phyloP scores from a whole-genome alignment of 2,888 invertebrate genomes.

The Ennomos erosarius region DNA sequence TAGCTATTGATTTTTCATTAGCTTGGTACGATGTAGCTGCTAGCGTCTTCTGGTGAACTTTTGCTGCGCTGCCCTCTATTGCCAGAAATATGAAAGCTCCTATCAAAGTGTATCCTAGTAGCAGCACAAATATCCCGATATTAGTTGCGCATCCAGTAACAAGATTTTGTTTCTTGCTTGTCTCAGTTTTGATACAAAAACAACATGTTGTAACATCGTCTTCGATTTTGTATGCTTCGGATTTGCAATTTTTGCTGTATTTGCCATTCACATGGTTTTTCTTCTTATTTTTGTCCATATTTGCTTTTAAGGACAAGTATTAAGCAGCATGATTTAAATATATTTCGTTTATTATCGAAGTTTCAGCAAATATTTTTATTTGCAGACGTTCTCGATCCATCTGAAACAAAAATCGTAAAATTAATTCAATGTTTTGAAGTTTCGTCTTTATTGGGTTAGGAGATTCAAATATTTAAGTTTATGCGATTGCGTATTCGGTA shows the following conservation, averaged over 20 bases:
- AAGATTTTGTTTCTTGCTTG: slow-evolving; percentile 77
- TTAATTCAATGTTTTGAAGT: slow-evolving; percentile 32
- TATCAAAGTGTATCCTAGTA: slow-evolving; percentile 90
- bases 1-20: slow-evolving; percentile 65
- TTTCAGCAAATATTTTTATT: slow-evolving; percentile 26
- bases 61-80: slow-evolving; percentile 89
- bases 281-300: slow-evolving; percentile 80
- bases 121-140: slow-evolving; percentile 91
- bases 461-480: slow-evolving; percentile 25
- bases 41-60: slow-evolving; percentile 80
- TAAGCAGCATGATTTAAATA: slow-evolving; percentile 35
- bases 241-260: slow-evolving; percentile 76
- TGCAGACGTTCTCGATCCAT: slow-evolving; percentile 27
- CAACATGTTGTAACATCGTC: slow-evolving; percentile 79
- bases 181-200: slow-evolving; percentile 79
- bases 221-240: slow-evolving; percentile 65
- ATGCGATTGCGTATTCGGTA: slow-evolving; percentile 30
- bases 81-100: slow-evolving; percentile 94
- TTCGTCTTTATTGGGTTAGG: slow-evolving; percentile 19
- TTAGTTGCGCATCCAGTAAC: slow-evolving; percentile 91
- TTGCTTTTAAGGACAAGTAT: slow-evolving; percentile 45
- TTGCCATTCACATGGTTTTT: slow-evolving; percentile 77
- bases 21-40: slow-evolving; percentile 80
- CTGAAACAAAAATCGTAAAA: slow-evolving; percentile 39
- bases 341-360: slow-evolving; percentile 17